A percentile compares a stretch with the other conserved stretches of the same genome.
phyloP scores from a whole-genome alignment of 2,797 vertebrate species.

The Catostomus latipinnis region DNA sequence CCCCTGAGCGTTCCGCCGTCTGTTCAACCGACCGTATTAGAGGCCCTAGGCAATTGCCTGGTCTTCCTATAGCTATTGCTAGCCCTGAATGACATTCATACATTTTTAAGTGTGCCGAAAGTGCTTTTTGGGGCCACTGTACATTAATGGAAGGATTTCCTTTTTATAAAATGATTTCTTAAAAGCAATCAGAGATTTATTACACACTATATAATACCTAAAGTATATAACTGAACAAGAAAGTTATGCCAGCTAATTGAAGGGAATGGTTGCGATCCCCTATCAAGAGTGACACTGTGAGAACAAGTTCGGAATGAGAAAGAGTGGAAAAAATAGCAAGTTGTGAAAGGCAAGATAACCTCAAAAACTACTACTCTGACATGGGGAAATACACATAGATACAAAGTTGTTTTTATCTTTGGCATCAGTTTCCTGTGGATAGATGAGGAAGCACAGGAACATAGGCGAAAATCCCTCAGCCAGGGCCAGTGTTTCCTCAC shows the following conservation, averaged over 20 bases:
- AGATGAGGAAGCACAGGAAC: slow-evolving; percentile 13
- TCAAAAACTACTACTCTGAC: slow-evolving; percentile 11
- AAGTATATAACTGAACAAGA: not conserved
- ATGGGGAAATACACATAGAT: not conserved
- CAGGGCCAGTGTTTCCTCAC: slow-evolving; percentile 11
- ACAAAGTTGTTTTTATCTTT: slow-evolving; percentile 23
- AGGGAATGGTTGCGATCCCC: not conserved
- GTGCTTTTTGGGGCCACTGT: no score
- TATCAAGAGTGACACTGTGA: not conserved
- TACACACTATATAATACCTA: not conserved
- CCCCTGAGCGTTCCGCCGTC: no score
- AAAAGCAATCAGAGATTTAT: no score
- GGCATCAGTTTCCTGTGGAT: slow-evolving; percentile 24
- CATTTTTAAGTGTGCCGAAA: no score
- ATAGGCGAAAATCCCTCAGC: slow-evolving; percentile 13
- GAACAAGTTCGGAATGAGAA: not conserved
- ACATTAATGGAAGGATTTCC: no score
- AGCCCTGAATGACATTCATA: no score
- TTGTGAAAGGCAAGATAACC: slow-evolving; percentile 22
- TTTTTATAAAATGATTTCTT: no score
- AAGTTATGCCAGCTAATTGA: not conserved
- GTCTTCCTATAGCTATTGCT: no score
- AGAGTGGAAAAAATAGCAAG: not conserved
- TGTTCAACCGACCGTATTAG: no score
- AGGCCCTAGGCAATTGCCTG: no score